phyloP scores from a whole-genome alignment of 1,140 invertebrate species.

The Bombus waltoni region DNA sequence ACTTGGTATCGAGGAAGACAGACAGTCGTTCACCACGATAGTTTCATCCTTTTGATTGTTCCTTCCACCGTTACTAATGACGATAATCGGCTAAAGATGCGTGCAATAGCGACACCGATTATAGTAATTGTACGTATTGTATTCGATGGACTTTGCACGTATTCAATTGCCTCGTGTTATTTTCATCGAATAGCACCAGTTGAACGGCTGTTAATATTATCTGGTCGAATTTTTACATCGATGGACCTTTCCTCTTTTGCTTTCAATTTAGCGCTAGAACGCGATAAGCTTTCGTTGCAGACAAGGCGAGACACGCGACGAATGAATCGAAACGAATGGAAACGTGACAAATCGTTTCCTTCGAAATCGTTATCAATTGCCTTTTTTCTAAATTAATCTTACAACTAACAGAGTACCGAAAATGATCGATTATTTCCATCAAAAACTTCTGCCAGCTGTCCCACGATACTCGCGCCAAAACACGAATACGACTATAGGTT shows the following conservation, averaged over 20 bases:
- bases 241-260: neutral
- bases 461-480: too few species aligned
- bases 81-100: neutral
- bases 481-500: too few species aligned
- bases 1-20: conserved; percentile 14
- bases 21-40: conserved; percentile 7
- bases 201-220: neutral
- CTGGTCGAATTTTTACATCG: neutral
- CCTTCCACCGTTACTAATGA: neutral
- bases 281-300: too few species aligned
- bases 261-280: too few species aligned
- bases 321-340: too few species aligned
- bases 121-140: conserved; percentile 9
- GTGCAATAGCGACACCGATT: neutral
- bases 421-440: too few species aligned
- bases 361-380: too few species aligned
- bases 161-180: neutral
- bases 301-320: too few species aligned
- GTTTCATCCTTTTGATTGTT: neutral
- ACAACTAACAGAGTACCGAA: too few species aligned
- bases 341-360: too few species aligned
- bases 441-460: too few species aligned
- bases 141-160: neutral
- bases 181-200: neutral
- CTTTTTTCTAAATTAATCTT: too few species aligned